These are phyloP conservation scores for Cardinalis cardinalis DNA, from an alignment of 2,113 vertebrate genomes.

Conservation along the genomic window DNA sequence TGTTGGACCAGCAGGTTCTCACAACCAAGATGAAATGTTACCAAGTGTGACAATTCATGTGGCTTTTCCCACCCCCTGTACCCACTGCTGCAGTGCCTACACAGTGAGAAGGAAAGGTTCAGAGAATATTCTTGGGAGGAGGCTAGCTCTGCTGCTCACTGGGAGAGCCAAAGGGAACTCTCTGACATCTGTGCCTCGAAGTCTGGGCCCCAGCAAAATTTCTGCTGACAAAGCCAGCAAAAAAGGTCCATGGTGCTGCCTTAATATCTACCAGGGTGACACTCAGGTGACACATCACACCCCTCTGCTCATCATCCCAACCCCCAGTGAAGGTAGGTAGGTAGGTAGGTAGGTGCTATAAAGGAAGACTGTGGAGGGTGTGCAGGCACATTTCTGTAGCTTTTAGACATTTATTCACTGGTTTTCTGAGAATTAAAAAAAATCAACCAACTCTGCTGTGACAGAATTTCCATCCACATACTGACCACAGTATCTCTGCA, in stretches of 20 bases:
- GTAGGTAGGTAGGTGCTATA: fast-evolving
- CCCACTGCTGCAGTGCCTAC: neutral
- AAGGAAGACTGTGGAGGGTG: neutral
- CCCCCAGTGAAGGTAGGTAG: neutral
- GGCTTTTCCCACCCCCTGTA: neutral
- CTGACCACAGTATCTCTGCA: neutral
- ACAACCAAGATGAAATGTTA: neutral
- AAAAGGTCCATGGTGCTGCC: neutral
- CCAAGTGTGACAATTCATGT: neutral
- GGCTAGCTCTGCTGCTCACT: neutral
- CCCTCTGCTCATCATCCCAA: neutral
- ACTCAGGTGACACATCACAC: neutral
- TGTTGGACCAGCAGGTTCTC: neutral
- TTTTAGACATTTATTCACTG: neutral
- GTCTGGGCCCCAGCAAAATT: neutral
- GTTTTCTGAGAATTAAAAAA: neutral
- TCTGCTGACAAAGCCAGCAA: neutral
- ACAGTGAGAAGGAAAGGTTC: neutral
- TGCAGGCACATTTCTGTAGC: neutral
- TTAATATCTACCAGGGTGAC: neutral
- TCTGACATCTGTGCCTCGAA: neutral
- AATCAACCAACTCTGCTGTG: neutral
- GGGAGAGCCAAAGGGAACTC: neutral
- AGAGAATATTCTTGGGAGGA: neutral
- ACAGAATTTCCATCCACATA: neutral